Conservation (phyloP, 2,113 vertebrate species). For the Rafetus swinhoei region DNA sequence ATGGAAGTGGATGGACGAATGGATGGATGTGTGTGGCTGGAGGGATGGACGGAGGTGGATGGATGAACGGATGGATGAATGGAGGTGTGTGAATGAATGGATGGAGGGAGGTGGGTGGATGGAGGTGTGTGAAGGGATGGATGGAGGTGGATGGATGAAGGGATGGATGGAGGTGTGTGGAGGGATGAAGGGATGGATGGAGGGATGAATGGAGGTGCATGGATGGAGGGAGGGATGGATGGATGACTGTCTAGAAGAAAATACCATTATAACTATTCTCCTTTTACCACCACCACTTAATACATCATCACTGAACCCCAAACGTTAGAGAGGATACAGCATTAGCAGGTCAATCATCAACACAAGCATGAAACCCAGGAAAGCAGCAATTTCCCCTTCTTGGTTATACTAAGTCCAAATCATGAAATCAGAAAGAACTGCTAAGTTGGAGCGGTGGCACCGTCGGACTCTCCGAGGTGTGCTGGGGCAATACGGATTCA, state of each 20-base stretch:
- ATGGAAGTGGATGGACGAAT: too few relatives aligned
- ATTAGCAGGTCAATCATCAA: neutral
- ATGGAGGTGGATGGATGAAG: too few relatives aligned
- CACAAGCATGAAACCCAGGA: neutral
- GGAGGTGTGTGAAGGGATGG: too few relatives aligned
- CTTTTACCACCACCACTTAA: neutral
- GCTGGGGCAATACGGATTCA: neutral
- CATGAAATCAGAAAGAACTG: neutral
- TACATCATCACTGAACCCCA: neutral
- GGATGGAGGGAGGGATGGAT: too few relatives aligned
- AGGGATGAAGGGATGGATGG: too few relatives aligned
- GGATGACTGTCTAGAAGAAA: neutral
- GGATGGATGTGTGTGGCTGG: too few relatives aligned
- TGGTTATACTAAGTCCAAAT: neutral
- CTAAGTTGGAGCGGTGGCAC: neutral
- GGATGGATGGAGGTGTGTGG: too few relatives aligned
- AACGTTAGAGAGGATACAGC: rapidly evolving
- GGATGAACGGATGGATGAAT: too few relatives aligned
- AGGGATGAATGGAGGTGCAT: too few relatives aligned
- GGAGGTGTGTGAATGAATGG: too few relatives aligned
- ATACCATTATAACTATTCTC: neutral
- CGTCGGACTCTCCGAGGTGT: neutral
- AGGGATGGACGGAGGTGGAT: too few relatives aligned
- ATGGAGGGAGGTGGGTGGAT: too few relatives aligned
- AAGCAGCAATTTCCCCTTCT: neutral